Base-by-base conservation (phyloP, 2,888 invertebrate species). In the Encarsia formosa region DNA sequence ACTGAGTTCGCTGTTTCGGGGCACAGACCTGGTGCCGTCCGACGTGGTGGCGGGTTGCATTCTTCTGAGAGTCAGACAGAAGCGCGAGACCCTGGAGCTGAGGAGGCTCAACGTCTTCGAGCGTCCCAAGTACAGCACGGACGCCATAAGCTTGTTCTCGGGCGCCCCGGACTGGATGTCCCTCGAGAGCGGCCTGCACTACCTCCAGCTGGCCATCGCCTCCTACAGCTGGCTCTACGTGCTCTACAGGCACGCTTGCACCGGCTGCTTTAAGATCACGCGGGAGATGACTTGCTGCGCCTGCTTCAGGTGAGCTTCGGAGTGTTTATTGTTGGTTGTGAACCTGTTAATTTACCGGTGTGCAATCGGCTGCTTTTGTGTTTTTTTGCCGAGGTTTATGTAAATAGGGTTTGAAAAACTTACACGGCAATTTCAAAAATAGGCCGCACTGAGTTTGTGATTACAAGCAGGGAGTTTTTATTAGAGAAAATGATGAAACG, bases 181-280 rank as follows among this genome's bases (percentile, higher is more conserved):
- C 60, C 72, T 88, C 57, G 82, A 85, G 44, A 81, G 83, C 63
- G 88, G 89, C 3, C 69, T 82, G 49, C 87, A 92, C 72, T 92
- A 86, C 68, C 77, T 92, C 65, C 82, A 86, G 67, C 80, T 88
- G 61, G 89, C 92, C 0, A 83, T 89, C 69, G 88, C 88, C 5
- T 85, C 88, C 6, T 94, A 94, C 69, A 91, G 93, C 1, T 93
- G 92, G 91, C 87, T 91, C 1, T 86, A 89, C 64, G 89, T 88
- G 54, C 75, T 91, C 65, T 89, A 88, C 69, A 78, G 84, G 26
- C 84, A 90, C 68, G 83, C 85, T 56, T 83, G 83, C 56, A 85
- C 86, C 1, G 90, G 90, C 3, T 78, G 86, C 59, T 89, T 87
- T 73, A 82, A 84, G 60, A 75, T 92, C 49, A 78, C 85, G 24